These are phyloP conservation scores for Cyaniris semiargus DNA, from an alignment of 2,888 invertebrate genomes.

Conservation along the genomic window DNA sequence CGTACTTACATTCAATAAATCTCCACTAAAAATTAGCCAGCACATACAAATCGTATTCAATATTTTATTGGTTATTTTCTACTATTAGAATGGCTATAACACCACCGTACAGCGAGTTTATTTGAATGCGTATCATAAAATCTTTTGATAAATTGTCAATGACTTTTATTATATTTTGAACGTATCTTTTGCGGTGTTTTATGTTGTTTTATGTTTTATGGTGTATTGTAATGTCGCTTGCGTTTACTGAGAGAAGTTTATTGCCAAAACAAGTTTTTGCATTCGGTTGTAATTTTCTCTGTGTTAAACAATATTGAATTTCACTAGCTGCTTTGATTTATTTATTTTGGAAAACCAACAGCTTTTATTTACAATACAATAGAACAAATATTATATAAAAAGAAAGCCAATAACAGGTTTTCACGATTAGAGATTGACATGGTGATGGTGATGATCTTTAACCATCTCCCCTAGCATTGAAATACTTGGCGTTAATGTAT, in stretches of 20 bases:
- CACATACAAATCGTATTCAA: conserved; percentile 33
- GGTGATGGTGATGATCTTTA: too few relatives aligned
- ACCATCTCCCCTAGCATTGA: too few relatives aligned
- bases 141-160: conserved; percentile 31
- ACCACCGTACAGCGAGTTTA: conserved; percentile 20
- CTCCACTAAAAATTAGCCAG: conserved; percentile 10
- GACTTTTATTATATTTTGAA: conserved; percentile 32
- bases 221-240: conserved; percentile 5
- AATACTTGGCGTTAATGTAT: too few relatives aligned
- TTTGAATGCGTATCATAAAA: conserved; percentile 34
- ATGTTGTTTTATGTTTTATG: conserved; percentile 22
- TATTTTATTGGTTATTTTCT: conserved; percentile 21
- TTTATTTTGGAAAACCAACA: too few relatives aligned
- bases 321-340: neutral
- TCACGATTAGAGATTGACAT: too few relatives aligned
- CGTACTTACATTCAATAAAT: neutral
- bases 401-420: too few relatives aligned
- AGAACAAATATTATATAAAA: too few relatives aligned
- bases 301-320: neutral
- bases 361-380: too few relatives aligned
- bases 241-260: conserved; percentile 2
- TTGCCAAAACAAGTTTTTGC: conserved; percentile 6
- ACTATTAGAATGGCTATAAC: conserved; percentile 30
- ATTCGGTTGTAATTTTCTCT: conserved; percentile 3
- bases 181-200: conserved; percentile 28